A percentile compares a stretch with the other conserved stretches of the same genome.
Evolutionary conservation across 2,797 vertebrate genomes (phyloP).

Genomic region (Carcharodon carcharias): DNA sequence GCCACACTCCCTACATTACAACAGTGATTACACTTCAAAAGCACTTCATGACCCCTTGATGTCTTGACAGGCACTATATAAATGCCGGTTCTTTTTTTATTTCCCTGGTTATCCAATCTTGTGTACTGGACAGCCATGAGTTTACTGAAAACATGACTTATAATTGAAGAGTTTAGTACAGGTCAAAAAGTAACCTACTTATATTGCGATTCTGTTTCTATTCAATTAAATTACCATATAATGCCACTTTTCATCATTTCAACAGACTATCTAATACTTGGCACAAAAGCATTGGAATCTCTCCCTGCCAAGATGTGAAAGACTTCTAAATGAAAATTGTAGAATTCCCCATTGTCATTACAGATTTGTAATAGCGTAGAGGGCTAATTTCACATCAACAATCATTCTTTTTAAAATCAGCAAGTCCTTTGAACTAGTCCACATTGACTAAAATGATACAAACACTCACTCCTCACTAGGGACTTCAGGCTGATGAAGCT

Average conservation of each 20-base stretch:
- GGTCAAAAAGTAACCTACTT: slow-evolving; percentile 22
- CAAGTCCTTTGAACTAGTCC: slow-evolving; percentile 37
- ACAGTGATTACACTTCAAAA: neutral
- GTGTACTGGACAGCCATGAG: neutral
- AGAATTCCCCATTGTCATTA: slow-evolving; percentile 38
- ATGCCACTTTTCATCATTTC: slow-evolving; percentile 37
- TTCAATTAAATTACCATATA: slow-evolving; percentile 24
- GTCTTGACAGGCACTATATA: neutral
- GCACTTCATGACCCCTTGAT: neutral
- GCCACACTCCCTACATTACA: neutral
- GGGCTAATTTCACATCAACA: slow-evolving; percentile 38
- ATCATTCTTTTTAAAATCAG: slow-evolving; percentile 37
- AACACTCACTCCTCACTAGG: slow-evolving; percentile 30
- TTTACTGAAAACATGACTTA: slow-evolving; percentile 25
- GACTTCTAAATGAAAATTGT: slow-evolving; percentile 37
- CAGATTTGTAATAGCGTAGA: slow-evolving; percentile 34
- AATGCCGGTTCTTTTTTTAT: neutral
- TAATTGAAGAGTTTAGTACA: slow-evolving; percentile 16
- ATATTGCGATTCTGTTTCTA: neutral
- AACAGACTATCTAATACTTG: slow-evolving; percentile 37
- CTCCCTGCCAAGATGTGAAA: slow-evolving; percentile 37
- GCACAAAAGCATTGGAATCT: slow-evolving; percentile 32
- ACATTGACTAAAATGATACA: slow-evolving; percentile 38
- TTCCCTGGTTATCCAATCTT: neutral
- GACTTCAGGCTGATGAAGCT: slow-evolving; percentile 36